Evolutionary conservation across 2,113 vertebrate species (phyloP).

Genomic region (Saccopteryx leptura): DNA sequence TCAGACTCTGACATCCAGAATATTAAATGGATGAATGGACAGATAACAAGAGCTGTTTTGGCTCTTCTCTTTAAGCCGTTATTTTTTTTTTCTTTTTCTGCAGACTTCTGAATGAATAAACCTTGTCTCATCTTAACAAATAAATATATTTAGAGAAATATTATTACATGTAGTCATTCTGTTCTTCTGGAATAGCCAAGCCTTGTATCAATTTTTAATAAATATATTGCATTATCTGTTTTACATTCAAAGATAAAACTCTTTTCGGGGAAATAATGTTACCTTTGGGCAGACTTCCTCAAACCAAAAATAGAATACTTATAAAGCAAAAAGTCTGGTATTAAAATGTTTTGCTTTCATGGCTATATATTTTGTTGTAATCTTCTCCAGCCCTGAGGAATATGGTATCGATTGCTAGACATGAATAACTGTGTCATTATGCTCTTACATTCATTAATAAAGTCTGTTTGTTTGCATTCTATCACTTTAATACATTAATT

Average conservation of each 20-base stretch:
- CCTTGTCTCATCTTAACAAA: background rate
- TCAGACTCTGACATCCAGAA: background rate
- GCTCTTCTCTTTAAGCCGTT: background rate
- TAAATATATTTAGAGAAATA: background rate
- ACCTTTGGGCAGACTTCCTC: background rate
- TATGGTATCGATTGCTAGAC: background rate
- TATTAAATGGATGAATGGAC: background rate
- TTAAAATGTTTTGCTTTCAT: background rate
- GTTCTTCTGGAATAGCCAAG: background rate
- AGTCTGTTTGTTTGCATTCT: background rate
- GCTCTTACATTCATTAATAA: background rate
- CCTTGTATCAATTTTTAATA: background rate
- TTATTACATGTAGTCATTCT: background rate
- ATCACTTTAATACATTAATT: background rate
- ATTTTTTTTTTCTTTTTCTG: background rate
- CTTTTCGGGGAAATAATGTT: background rate
- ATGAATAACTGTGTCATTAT: background rate
- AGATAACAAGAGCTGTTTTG: background rate
- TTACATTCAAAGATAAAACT: conserved; percentile 21
- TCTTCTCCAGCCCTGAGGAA: background rate
- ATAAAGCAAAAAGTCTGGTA: background rate
- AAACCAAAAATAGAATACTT: background rate
- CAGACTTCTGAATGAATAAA: background rate
- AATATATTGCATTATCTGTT: background rate
- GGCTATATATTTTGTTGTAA: background rate